Percentiles rank a stretch among this genome's conserved stretches.
phyloP scores from a whole-genome alignment of 1,140 invertebrate genomes.

The Lordiphosa clarofinis region DNA sequence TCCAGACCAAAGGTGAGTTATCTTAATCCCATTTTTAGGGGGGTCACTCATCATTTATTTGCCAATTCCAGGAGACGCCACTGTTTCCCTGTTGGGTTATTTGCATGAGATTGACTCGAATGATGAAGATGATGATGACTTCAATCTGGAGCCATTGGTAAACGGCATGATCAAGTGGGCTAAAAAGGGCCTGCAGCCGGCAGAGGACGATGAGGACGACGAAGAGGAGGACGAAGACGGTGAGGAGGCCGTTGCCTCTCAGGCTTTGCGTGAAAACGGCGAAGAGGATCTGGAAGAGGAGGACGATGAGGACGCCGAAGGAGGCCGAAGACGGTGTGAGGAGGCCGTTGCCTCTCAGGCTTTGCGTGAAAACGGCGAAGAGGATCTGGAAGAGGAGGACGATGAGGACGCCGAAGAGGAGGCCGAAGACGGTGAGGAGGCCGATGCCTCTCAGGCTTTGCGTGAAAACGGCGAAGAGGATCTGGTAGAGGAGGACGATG shows the following conservation, averaged over 20 bases:
- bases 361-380: too few species aligned
- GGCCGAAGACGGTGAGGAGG: constrained; percentile 58
- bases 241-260: constrained; percentile 79
- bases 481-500: too few species aligned
- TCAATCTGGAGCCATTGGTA: constrained; percentile 33
- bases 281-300: too few species aligned
- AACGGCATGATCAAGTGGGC: constrained; percentile 26
- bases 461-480: too few species aligned
- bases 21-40: too few species aligned
- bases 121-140: constrained; percentile 63
- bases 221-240: constrained; percentile 67
- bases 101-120: constrained; percentile 81
- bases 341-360: too few species aligned
- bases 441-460: too few species aligned
- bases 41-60: too few species aligned
- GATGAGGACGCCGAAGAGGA: too few species aligned
- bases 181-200: constrained; percentile 63
- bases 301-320: too few species aligned
- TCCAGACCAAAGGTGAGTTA: constrained; percentile 83
- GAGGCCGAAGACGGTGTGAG: too few species aligned
- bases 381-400: constrained; percentile 63
- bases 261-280: constrained; percentile 38
- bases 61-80: too few species aligned
- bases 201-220: constrained; percentile 64
- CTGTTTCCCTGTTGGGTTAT: constrained; percentile 88